Conservation (phyloP, 2,888 invertebrate species). For the Hirtodrosophila histrioides region DNA sequence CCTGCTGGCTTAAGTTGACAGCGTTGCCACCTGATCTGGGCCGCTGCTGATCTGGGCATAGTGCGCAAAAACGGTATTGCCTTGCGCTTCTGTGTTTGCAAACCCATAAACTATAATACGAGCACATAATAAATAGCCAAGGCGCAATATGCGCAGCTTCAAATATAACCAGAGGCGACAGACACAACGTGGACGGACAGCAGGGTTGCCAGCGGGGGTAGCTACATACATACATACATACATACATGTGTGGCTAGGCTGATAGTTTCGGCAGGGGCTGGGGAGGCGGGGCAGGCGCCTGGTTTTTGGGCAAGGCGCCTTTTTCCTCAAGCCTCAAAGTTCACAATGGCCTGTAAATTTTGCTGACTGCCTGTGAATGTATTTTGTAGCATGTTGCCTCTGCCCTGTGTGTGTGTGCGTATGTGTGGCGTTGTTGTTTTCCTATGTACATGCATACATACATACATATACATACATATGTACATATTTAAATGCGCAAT, state of each 20-base stretch:
- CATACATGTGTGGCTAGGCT: not conserved
- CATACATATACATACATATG: constrained; percentile 8
- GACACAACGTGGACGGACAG: constrained; percentile 19
- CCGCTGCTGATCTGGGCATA: constrained; percentile 14
- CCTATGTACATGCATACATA: constrained; percentile 46
- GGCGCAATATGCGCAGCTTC: constrained; percentile 80
- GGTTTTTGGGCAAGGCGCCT: constrained; percentile 59
- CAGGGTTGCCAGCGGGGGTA: constrained; percentile 45
- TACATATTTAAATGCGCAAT: constrained; percentile 77
- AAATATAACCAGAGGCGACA: constrained; percentile 34
- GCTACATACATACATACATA: no score
- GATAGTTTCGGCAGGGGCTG: not conserved
- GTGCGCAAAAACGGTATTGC: constrained; percentile 65
- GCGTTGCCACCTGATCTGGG: constrained; percentile 59
- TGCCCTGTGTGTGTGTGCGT: constrained; percentile 16
- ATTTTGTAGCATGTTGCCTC: constrained; percentile 8
- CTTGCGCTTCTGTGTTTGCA: constrained; percentile 42
- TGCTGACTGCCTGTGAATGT: constrained; percentile 24
- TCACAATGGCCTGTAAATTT: constrained; percentile 64
- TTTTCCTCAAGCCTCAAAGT: constrained; percentile 63
- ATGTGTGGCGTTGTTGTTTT: constrained; percentile 44
- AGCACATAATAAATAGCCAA: constrained; percentile 67
- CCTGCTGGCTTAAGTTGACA: not conserved
- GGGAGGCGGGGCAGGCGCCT: constrained; percentile 16
- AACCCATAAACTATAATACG: constrained; percentile 60